Conservation (phyloP, 2,797 vertebrate species). For the Okamejei kenojei region DNA sequence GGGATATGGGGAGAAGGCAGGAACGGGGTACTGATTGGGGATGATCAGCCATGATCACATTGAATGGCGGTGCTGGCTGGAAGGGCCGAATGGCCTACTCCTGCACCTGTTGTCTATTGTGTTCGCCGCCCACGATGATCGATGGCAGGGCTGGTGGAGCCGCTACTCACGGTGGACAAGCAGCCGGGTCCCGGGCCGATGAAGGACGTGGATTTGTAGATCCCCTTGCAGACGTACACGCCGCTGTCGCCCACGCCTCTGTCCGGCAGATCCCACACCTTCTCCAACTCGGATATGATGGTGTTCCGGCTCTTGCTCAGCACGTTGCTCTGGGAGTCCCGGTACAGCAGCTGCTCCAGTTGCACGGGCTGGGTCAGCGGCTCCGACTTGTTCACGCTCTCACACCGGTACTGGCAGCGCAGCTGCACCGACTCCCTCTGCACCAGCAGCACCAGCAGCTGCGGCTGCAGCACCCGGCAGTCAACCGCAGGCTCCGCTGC, state of each 20-base stretch:
- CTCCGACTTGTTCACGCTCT: rapidly evolving
- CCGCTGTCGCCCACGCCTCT: not conserved
- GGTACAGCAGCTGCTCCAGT: not conserved
- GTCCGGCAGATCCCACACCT: not conserved
- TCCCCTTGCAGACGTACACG: not conserved
- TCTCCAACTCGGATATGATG: rapidly evolving
- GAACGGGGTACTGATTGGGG: too few relatives aligned
- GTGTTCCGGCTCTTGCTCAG: too few relatives aligned
- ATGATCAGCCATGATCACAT: too few relatives aligned
- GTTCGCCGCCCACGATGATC: too few relatives aligned
- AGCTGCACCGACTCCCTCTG: not conserved
- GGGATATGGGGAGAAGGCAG: too few relatives aligned
- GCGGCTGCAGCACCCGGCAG: not conserved
- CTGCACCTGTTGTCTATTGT: too few relatives aligned
- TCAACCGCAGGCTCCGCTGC: too few relatives aligned
- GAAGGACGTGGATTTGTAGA: rapidly evolving
- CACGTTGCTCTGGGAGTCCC: not conserved
- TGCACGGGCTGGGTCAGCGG: too few relatives aligned
- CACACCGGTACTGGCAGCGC: not conserved
- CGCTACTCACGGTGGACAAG: not conserved
- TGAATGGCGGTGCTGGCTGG: too few relatives aligned
- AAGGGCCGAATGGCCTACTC: too few relatives aligned
- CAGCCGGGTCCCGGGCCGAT: not conserved
- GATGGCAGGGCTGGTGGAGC: not conserved
- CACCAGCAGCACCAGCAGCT: not conserved